Base-by-base conservation (phyloP, 1,140 invertebrate species). In the Galendromus occidentalis region DNA sequence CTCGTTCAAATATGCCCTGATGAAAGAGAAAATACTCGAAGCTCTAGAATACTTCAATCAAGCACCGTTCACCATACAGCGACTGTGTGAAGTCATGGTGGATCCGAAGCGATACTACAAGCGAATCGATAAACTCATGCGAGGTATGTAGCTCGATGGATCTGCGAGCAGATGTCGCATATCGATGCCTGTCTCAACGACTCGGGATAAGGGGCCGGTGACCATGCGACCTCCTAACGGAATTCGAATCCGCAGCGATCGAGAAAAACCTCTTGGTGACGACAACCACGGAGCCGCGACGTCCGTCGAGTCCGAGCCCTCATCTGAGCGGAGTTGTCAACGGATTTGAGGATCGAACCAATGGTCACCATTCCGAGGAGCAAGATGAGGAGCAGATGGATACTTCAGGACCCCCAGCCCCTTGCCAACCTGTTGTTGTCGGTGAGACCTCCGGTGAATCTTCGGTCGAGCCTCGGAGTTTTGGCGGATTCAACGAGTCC, bases 31-130 rank as follows among this genome's bases (percentile, higher is more conserved):
- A 70, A 80, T 94, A 18, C 75, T 94, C 28, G 86, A 91, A 71
- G 81, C 86, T 30, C 75, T 94, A 0, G 89, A 94, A 69, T 83
- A 82, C 1, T 80, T 80, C 70, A 71, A 71, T 66, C 88, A 89
- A 65, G 90, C 91, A 1, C 94, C 93, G 0, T 98, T 98, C 72
- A 97, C 94, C 12, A 86, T 97, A 64, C 93, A 97, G 75, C 81
- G 93, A 67, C 83, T 98, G 45, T 94, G 91, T 76, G 94, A 98
- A 76, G 77, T 98, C 2, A 77, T 98, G 0, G 88, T 86, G 1
- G 82, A 84, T 67, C 92, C 93, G 5, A 81, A 84, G n/a, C 90
- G 88, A 74, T 88, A 97, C 73, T 98, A 98, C 74, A 91, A 87
- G 71, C 80, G 90, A 66, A 87, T 90, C 55, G 93, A 97, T 74